These are phyloP conservation scores for Muscicapa comitata DNA, from an alignment of 2,797 vertebrate species.

Conservation along the genomic window DNA sequence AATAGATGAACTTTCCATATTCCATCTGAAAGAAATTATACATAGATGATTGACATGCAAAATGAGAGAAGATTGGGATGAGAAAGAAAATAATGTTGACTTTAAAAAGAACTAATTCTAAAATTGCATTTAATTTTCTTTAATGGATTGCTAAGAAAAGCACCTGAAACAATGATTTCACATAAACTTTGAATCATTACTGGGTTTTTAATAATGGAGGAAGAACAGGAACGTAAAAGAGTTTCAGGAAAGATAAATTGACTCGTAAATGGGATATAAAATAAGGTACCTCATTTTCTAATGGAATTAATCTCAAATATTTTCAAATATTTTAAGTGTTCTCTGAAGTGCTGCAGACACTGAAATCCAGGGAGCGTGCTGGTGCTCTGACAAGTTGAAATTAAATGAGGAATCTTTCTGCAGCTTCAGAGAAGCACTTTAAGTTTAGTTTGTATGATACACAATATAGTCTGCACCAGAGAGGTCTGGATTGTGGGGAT, in stretches of 20 bases:
- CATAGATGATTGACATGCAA: neutral
- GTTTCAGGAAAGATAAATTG: neutral
- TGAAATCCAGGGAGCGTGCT: neutral
- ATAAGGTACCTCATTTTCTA: neutral
- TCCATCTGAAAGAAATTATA: constrained; percentile 38
- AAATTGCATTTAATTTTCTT: constrained; percentile 4
- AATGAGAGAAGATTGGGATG: neutral
- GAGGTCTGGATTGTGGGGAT: neutral
- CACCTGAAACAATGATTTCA: constrained; percentile 5
- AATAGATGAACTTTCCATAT: constrained; percentile 17
- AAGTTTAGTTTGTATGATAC: neutral
- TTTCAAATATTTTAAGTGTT: neutral
- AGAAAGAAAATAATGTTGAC: neutral
- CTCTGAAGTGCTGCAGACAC: neutral
- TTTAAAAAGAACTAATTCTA: neutral
- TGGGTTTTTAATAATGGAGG: neutral
- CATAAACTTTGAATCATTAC: neutral
- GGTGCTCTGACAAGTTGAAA: neutral
- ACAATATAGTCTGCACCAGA: neutral
- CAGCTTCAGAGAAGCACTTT: neutral
- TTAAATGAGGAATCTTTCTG: neutral
- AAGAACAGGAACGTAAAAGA: neutral
- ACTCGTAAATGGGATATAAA: neutral
- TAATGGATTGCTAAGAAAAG: constrained; percentile 9
- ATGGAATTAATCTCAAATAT: neutral